Conservation (phyloP, 2,888 invertebrate genomes). For the Brenthis ino region DNA sequence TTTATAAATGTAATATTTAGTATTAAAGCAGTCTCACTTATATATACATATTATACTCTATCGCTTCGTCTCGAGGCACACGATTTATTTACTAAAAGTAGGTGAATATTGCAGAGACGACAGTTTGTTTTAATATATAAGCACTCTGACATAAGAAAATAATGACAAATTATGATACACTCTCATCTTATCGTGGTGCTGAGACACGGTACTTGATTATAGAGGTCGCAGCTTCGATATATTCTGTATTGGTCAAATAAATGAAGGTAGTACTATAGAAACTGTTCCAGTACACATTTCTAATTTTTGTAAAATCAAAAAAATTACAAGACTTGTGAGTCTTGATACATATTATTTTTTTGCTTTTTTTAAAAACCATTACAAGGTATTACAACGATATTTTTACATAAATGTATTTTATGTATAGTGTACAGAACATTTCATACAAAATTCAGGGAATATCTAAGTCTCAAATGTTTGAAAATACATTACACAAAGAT, state of each 20-base stretch:
- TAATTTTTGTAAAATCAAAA: too few species aligned
- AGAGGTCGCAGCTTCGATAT: not conserved
- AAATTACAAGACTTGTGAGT: too few species aligned
- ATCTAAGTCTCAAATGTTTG: not conserved
- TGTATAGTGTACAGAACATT: slow-evolving; percentile 3
- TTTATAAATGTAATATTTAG: slow-evolving; percentile 66
- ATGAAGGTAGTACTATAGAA: too few species aligned
- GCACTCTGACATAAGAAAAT: not conserved
- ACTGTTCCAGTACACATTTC: too few species aligned
- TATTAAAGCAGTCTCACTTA: slow-evolving; percentile 46
- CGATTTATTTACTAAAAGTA: slow-evolving; percentile 2
- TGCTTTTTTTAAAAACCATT: too few species aligned
- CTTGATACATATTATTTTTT: too few species aligned
- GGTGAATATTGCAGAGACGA: not conserved
- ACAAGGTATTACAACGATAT: too few species aligned
- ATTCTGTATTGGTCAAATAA: not conserved
- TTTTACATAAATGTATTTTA: not conserved
- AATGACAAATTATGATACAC: not conserved
- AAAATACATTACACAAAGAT: not conserved
- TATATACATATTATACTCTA: slow-evolving; percentile 27
- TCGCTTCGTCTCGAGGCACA: slow-evolving; percentile 26
- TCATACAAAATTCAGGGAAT: not conserved
- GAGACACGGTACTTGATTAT: not conserved
- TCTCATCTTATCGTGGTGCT: not conserved
- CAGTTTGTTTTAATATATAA: not conserved